These are phyloP conservation scores for Acrocephalus arundinaceus DNA, from an alignment of 2,113 vertebrate genomes.

Conservation along the genomic window DNA sequence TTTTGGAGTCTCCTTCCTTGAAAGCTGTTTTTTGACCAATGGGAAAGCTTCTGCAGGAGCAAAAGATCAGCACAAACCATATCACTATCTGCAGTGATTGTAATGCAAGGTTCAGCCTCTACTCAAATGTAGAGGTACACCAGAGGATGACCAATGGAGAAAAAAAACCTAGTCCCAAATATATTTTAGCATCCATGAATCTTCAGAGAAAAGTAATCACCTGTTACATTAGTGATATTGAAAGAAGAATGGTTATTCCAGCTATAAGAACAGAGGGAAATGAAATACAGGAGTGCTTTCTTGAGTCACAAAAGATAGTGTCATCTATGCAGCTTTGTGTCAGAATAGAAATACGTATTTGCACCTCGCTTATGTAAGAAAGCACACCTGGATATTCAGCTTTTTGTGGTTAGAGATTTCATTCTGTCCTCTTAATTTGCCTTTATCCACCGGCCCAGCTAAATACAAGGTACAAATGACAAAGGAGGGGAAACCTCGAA, in stretches of 20 bases:
- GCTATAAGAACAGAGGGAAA: background rate
- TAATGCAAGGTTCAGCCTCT: background rate
- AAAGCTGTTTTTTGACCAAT: background rate
- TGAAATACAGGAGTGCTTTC: background rate
- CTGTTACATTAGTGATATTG: background rate
- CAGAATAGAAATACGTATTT: background rate
- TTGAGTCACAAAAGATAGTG: background rate
- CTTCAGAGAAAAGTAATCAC: background rate
- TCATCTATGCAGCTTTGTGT: background rate
- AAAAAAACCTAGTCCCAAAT: background rate
- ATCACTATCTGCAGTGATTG: background rate
- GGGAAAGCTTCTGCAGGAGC: fast-evolving
- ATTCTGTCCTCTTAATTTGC: background rate
- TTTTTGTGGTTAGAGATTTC: background rate
- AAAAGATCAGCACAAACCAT: background rate
- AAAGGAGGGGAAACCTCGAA: background rate
- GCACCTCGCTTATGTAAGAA: background rate
- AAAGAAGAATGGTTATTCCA: background rate
- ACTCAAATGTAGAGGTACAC: background rate
- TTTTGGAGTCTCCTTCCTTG: background rate
- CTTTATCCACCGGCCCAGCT: background rate
- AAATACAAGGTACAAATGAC: background rate
- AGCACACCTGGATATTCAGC: background rate
- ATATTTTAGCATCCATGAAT: background rate
- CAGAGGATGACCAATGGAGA: background rate